Conservation (phyloP, 2,888 invertebrate genomes). For the Lasioglossum vierecki region DNA sequence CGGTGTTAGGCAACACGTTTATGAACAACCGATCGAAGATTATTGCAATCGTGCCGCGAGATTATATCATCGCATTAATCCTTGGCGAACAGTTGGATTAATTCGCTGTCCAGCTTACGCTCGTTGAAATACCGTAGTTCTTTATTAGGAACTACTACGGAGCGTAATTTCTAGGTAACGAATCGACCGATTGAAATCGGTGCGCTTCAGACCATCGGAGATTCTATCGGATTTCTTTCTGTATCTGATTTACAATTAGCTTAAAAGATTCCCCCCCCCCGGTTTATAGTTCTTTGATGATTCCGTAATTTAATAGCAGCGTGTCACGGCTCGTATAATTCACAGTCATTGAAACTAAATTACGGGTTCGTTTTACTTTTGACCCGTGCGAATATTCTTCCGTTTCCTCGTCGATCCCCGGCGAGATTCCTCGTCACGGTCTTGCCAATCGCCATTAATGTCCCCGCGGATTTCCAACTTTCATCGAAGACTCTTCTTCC, state of each 20-base stretch:
- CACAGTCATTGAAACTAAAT: background rate
- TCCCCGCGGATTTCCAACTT: slow-evolving; percentile 11
- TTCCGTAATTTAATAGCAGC: background rate
- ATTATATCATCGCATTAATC: slow-evolving; percentile 38
- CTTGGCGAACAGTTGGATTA: background rate
- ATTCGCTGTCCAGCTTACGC: background rate
- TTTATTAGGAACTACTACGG: background rate
- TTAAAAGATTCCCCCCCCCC: background rate
- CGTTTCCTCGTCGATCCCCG: background rate
- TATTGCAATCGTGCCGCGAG: slow-evolving; percentile 22
- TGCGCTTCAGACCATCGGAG: background rate
- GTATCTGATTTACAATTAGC: background rate
- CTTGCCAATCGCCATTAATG: slow-evolving; percentile 16
- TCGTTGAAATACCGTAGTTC: background rate
- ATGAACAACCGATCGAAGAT: slow-evolving; percentile 42
- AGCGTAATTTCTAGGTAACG: background rate
- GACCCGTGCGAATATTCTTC: background rate
- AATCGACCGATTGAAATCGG: background rate
- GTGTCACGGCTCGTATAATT: background rate
- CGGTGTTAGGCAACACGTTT: slow-evolving; percentile 20
- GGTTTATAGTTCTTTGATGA: background rate
- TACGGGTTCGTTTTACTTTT: background rate
- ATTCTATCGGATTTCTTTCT: background rate
- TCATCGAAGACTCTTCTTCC: slow-evolving; percentile 1
- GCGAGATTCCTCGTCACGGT: background rate